Evolutionary conservation across 2,888 invertebrate species (phyloP).

Genomic region (Macrophya annulata): DNA sequence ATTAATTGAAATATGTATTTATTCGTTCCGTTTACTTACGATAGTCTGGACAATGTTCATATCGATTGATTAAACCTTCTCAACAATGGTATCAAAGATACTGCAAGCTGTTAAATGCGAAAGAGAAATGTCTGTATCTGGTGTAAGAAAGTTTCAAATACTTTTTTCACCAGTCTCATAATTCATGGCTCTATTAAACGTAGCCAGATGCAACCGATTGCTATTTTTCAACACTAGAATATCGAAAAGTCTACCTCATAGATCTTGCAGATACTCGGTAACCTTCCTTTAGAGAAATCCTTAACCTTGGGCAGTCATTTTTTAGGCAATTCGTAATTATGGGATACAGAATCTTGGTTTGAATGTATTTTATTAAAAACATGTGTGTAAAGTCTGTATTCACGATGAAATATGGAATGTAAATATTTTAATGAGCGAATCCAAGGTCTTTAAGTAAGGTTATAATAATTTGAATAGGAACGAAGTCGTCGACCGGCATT

Average conservation of each 20-base stretch:
- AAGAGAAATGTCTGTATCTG: neutral
- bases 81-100: neutral
- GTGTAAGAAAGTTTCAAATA: neutral
- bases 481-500: slow-evolving; percentile 1
- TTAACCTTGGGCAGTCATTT: neutral
- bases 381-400: too few relatives aligned
- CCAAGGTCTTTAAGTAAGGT: neutral
- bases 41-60: neutral
- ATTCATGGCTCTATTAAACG: too few relatives aligned
- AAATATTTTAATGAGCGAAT: too few relatives aligned
- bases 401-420: too few relatives aligned
- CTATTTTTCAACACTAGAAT: neutral
- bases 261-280: neutral
- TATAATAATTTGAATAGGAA: neutral
- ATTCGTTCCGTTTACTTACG: neutral
- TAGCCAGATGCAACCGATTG: neutral
- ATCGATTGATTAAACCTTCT: neutral
- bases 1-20: neutral
- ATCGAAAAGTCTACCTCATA: neutral
- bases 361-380: too few relatives aligned
- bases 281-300: neutral
- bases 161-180: neutral
- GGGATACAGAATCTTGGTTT: too few relatives aligned
- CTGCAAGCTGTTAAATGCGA: too few relatives aligned
- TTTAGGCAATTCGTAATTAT: neutral